Base-by-base conservation (phyloP, 2,888 invertebrate species). In the Drosophila basisetae region DNA sequence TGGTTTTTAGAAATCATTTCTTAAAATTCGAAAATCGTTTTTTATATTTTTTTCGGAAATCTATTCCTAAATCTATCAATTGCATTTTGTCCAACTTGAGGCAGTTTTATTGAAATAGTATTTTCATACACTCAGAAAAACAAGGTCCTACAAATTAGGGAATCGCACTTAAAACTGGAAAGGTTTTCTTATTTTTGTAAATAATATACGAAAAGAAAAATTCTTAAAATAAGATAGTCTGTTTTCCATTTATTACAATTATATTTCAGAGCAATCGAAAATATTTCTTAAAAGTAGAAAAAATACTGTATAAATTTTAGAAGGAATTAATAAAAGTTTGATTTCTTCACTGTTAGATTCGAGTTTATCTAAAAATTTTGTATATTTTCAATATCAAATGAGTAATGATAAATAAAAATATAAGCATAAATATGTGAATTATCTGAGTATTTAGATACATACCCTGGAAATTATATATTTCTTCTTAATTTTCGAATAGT, bases 61-160 rank as follows among this genome's bases (percentile, higher is more conserved):
- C 10, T 1, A n/a, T 41, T 41, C 0, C 10, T n/a, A 39, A n/a
- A 43, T 22, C 22, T 13, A 22, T 11, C 6, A 43, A 13, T 43
- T 6, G 11, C n/a, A 10, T 39, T 0, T 0, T 1, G 1, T 41
- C 4, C 10, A 4, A 41, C 4, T 41, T 41, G 39, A 41, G 4
- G 18, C 18, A 18, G n/a, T n/a, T n/a, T 39, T 4, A 4, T n/a
- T 39, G 4, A 39, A 39, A 9, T 9, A n/a, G 4, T 0, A 3
- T 0, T 18, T 39, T 39, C 9, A 39, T 10, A n/a, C 39, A n/a
- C 41, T 41, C n/a, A 10, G n/a, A n/a, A 41, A 41, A 41, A 39
- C 9, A 4, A 0, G 18, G 0, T 9, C 0, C 0, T 9, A 18
- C 9, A 9, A 9, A 3, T 39, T 1, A 9, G 3, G 9, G 1